phyloP scores from a whole-genome alignment of 1,140 invertebrate species.

The Rhyzopertha dominica region DNA sequence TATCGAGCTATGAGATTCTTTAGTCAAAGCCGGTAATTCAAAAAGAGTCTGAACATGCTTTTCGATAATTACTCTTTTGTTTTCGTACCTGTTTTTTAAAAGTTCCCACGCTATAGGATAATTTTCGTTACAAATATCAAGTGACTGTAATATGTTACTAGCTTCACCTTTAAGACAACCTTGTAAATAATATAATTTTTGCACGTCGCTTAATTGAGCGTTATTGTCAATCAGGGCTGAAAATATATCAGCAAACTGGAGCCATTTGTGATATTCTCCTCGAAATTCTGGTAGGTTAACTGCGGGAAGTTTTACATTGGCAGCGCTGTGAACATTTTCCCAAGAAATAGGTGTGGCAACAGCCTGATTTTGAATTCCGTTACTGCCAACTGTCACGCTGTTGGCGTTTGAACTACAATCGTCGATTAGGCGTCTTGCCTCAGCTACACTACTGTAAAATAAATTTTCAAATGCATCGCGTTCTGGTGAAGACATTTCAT shows the following conservation, averaged over 20 bases:
- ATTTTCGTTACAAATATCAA: slow-evolving; percentile 6
- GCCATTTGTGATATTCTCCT: slow-evolving; percentile 12
- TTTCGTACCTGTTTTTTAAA: slow-evolving; percentile 12
- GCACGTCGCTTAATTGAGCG: neutral
- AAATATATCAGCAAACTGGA: slow-evolving; percentile 6
- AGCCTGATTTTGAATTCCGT: too few relatives aligned
- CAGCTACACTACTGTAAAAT: too few relatives aligned
- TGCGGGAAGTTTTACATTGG: too few relatives aligned
- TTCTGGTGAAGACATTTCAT: too few relatives aligned
- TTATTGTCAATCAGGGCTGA: slow-evolving; percentile 13
- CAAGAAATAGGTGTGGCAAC: too few relatives aligned
- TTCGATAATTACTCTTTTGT: slow-evolving; percentile 8
- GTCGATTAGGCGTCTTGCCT: too few relatives aligned
- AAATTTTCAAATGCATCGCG: too few relatives aligned
- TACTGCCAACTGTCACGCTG: too few relatives aligned
- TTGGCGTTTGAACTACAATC: too few relatives aligned
- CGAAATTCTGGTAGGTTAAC: too few relatives aligned
- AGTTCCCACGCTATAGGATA: slow-evolving; percentile 10
- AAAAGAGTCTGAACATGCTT: slow-evolving; percentile 13
- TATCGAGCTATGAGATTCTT: slow-evolving; percentile 9
- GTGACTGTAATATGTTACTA: slow-evolving; percentile 3
- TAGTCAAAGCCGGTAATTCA: slow-evolving; percentile 8
- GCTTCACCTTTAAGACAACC: slow-evolving; percentile 9
- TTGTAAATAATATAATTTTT: slow-evolving; percentile 16
- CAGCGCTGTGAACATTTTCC: too few relatives aligned